These are phyloP conservation scores for Timema cristinae DNA, from an alignment of 2,888 invertebrate genomes.

Conservation along the genomic window DNA sequence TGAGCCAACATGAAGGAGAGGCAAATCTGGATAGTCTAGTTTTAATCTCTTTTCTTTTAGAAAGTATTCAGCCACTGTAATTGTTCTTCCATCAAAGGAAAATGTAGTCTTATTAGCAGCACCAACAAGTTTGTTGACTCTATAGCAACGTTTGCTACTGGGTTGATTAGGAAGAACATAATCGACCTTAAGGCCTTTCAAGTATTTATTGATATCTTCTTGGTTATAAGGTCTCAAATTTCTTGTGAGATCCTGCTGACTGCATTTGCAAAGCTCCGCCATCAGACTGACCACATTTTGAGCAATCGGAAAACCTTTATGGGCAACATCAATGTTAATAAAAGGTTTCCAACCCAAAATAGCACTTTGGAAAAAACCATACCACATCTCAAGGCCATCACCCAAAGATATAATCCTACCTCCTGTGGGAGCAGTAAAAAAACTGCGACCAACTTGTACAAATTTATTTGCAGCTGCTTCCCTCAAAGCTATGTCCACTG, in stretches of 20 bases:
- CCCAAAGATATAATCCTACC: conserved; percentile 56
- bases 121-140: conserved; percentile 46
- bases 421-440: conserved; percentile 59
- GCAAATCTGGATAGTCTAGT: conserved; percentile 63
- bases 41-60: conserved; percentile 44
- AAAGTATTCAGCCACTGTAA: conserved; percentile 52
- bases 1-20: conserved; percentile 79
- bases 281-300: conserved; percentile 51
- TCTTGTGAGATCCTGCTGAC: conserved; percentile 28
- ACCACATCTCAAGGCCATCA: conserved; percentile 85
- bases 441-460: conserved; percentile 70
- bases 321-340: conserved; percentile 86
- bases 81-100: conserved; percentile 25
- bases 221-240: conserved; percentile 36
- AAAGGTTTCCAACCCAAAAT: conserved; percentile 83
- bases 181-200: conserved; percentile 47
- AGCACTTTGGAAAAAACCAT: conserved; percentile 90
- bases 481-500: conserved; percentile 79
- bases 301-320: conserved; percentile 69
- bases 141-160: conserved; percentile 44
- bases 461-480: conserved; percentile 52
- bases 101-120: conserved; percentile 38
- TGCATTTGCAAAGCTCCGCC: conserved; percentile 38
- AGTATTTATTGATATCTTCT: conserved; percentile 40
- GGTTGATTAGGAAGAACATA: conserved; percentile 48